Conservation (phyloP, 2,113 vertebrate species). For the Falcunculus frontatus region DNA sequence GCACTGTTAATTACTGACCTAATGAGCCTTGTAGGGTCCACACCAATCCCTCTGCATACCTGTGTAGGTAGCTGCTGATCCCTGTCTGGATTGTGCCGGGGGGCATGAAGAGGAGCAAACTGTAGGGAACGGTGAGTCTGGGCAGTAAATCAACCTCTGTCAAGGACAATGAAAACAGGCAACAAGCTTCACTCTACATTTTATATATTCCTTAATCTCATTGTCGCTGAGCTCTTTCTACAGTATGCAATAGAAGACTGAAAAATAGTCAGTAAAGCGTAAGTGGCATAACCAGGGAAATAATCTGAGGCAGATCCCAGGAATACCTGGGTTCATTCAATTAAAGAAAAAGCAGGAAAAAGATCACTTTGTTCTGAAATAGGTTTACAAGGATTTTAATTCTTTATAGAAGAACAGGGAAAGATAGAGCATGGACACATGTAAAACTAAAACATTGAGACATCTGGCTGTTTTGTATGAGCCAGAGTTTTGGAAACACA, state of each 20-base stretch:
- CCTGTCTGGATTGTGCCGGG: rapidly evolving
- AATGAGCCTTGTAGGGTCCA: neutral
- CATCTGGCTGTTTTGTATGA: neutral
- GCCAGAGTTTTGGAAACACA: neutral
- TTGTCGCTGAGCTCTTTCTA: neutral
- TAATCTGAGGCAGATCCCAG: neutral
- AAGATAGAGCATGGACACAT: neutral
- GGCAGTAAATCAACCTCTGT: neutral
- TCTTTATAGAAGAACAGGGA: neutral
- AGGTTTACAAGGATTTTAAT: neutral
- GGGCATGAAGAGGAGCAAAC: neutral
- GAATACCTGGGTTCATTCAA: neutral
- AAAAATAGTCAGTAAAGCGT: neutral
- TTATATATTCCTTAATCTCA: neutral
- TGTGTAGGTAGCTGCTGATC: neutral
- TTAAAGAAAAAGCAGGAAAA: neutral
- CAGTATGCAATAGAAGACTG: neutral
- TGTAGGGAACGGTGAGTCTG: neutral
- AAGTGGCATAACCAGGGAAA: neutral
- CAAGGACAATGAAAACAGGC: neutral
- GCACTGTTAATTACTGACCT: neutral
- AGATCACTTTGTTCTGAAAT: neutral
- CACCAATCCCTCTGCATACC: neutral
- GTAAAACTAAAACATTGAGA: neutral
- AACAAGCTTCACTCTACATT: neutral